These are phyloP conservation scores for Agonopterix arenella DNA, from an alignment of 2,888 invertebrate genomes.

Conservation along the genomic window DNA sequence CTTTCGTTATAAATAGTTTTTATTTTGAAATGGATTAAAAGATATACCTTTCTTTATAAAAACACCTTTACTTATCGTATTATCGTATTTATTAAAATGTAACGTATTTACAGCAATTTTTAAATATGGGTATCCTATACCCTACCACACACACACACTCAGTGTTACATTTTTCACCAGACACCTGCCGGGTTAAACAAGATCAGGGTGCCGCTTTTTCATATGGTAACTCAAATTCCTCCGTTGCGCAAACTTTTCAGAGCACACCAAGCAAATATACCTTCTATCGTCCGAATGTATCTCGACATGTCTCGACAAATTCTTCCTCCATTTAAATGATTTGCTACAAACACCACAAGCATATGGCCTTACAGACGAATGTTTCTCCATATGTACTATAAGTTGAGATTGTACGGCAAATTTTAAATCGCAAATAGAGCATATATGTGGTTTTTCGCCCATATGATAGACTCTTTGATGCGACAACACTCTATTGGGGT, in stretches of 20 bases:
- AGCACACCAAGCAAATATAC: conserved; percentile 31
- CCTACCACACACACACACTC: too few relatives aligned
- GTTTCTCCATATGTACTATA: conserved; percentile 20
- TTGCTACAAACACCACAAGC: conserved; percentile 38
- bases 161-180: too few relatives aligned
- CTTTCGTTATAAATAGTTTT: too few relatives aligned
- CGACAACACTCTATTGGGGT: conserved; percentile 21
- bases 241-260: conserved; percentile 39
- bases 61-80: too few relatives aligned
- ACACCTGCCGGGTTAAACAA: too few relatives aligned
- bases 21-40: too few relatives aligned
- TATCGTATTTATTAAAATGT: too few relatives aligned
- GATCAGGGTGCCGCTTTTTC: conserved; percentile 26
- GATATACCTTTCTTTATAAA: too few relatives aligned
- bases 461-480: conserved; percentile 38
- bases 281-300: conserved; percentile 34
- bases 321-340: conserved; percentile 29
- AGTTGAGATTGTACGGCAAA: conserved; percentile 18
- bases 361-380: conserved; percentile 24
- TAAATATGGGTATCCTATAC: too few relatives aligned
- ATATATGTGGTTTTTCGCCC: conserved; percentile 31
- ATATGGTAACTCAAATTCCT: conserved; percentile 35
- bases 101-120: too few relatives aligned
- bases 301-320: conserved; percentile 23
- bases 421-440: conserved; percentile 23